phyloP scores from a whole-genome alignment of 2,888 invertebrate species.

The Calameuta filiformis region DNA sequence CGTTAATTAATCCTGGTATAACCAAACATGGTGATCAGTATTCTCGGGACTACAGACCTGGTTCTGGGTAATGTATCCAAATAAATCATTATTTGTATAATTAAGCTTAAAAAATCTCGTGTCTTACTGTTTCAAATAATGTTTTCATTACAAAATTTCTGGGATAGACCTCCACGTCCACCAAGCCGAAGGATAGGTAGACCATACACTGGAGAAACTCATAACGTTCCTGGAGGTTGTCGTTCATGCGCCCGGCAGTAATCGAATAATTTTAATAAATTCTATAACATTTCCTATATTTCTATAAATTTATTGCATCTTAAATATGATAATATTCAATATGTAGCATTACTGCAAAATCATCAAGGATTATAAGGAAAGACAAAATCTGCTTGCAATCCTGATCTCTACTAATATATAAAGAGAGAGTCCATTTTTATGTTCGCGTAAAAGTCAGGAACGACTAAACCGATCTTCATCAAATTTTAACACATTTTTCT shows the following conservation, averaged over 20 bases:
- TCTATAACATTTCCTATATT: conserved; percentile 19
- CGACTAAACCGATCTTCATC: too few relatives aligned
- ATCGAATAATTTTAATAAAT: background rate
- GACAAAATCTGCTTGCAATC: background rate
- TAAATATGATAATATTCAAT: too few relatives aligned
- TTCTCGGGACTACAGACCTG: conserved; percentile 41
- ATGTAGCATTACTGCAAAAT: too few relatives aligned
- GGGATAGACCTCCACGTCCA: conserved; percentile 40
- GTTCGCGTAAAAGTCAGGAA: too few relatives aligned
- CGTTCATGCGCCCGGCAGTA: too few relatives aligned
- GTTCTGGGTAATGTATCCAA: conserved; percentile 39
- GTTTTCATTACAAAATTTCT: background rate
- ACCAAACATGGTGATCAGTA: conserved; percentile 30
- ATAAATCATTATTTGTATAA: background rate
- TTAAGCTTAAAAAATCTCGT: background rate
- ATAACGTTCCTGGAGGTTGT: conserved; percentile 50
- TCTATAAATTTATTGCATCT: conserved; percentile 10
- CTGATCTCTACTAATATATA: background rate
- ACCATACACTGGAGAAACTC: conserved; percentile 34
- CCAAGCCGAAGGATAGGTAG: conserved; percentile 47
- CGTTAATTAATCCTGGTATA: conserved; percentile 41
- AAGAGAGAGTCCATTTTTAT: too few relatives aligned
- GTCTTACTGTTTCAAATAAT: too few relatives aligned
- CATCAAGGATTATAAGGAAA: too few relatives aligned
- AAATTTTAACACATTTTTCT: too few relatives aligned